Evolutionary conservation across 2,113 vertebrate species (phyloP), one percentile per base, ranked within the genome.

Genomic region (Sturnira hondurensis): DNA sequence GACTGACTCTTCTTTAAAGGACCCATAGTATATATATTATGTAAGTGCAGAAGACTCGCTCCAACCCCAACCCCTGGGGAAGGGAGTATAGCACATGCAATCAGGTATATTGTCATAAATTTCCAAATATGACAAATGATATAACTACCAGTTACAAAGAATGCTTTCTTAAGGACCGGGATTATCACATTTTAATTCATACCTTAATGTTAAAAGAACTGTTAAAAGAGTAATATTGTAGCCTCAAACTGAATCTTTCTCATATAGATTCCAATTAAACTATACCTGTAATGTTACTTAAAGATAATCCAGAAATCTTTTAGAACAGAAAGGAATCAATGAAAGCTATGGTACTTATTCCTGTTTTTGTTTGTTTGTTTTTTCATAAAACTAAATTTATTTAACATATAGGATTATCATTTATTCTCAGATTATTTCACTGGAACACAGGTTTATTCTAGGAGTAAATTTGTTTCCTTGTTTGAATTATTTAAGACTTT

Each of bases 1-100:
- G 84, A 61, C 54, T 31, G 87, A 82, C 67, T 95, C 68, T 93
- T 76, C 70, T 86, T 90, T 70, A 89, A 91, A 97, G 84, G 36
- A 93, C n/a, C 67, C 54, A 12, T 73, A 16, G 31, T 61, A 26
- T 9, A 36, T 54, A 26, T 9, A 10, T 12, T 36, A 52, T 54
- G n/a, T 41, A 61, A 70, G 80, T 80, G 17, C 19, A 54, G 43
- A 87, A 41, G 50, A 83, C 26, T 65, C 3, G 4, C 54, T 45
- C 38, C 15, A 70, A 3, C 47, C 65, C 58, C 26, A 36, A 9
- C 4, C 52, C 84, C 67, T 50, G 31, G 71, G 4, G 7, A 43
- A 73, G 77, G 68, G 19, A 91, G 86, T 19, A 26, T 22, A 50
- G 16, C 6, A n/a, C 9, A 50, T 92, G 76, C 33, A 95, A 41